These are phyloP conservation scores for Erynnis tages DNA, from an alignment of 2,888 invertebrate species.

Conservation along the genomic window DNA sequence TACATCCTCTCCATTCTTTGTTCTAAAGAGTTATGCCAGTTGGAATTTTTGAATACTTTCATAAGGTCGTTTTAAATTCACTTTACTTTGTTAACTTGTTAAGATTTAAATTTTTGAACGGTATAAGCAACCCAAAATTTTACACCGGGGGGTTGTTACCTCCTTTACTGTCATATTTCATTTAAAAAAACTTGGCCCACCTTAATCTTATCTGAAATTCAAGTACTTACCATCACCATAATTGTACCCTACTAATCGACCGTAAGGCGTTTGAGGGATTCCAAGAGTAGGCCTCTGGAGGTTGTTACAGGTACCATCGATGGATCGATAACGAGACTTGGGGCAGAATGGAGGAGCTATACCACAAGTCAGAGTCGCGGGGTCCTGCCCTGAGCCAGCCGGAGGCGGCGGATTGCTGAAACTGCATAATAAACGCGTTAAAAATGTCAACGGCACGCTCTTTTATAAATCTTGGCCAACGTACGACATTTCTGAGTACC, in stretches of 20 bases:
- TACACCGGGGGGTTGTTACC: no score
- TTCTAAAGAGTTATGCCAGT: conserved; percentile 1
- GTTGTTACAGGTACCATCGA: conserved; percentile 98
- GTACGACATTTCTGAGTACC: no score
- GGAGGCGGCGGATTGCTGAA: conserved; percentile 73
- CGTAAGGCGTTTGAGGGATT: conserved; percentile 86
- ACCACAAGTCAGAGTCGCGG: conserved; percentile 73
- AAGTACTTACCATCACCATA: conserved; percentile 84
- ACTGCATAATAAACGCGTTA: conserved; percentile 41
- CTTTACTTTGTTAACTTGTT: not conserved
- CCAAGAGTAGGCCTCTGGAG: conserved; percentile 91
- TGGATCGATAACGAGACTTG: conserved; percentile 84
- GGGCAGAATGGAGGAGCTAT: conserved; percentile 70
- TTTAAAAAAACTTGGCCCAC: no score
- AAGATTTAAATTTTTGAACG: not conserved
- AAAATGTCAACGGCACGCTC: conserved; percentile 5
- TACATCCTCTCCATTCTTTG: conserved; percentile 6
- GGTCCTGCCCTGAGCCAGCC: conserved; percentile 61
- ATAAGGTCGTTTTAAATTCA: not conserved
- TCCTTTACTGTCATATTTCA: no score
- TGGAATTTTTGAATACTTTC: not conserved
- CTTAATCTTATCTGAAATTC: not conserved
- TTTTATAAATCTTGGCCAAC: conserved; percentile 1
- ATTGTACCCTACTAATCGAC: conserved; percentile 82
- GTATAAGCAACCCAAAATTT: no score